Percentiles rank a stretch among this genome's conserved stretches.
phyloP scores from a whole-genome alignment of 1,140 invertebrate species.

The Calycopis cecrops region DNA sequence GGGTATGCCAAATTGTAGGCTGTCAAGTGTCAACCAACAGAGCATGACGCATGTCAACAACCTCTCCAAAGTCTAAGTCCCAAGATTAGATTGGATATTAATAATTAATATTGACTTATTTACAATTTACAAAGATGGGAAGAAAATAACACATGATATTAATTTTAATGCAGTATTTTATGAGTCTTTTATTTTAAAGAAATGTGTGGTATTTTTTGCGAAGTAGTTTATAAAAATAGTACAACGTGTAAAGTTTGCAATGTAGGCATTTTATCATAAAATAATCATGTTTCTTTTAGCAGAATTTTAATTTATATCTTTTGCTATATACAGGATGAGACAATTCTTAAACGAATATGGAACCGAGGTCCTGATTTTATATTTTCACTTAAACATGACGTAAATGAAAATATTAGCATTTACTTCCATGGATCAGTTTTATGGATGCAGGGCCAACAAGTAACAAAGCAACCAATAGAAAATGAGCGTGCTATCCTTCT shows the following conservation, averaged over 20 bases:
- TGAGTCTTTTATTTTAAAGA: not conserved
- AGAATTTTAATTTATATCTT: slow-evolving; percentile 17
- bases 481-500: slow-evolving; percentile 54
- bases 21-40: too few species aligned
- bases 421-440: slow-evolving; percentile 53
- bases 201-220: slow-evolving; percentile 63
- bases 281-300: not conserved
- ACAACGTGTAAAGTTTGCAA: slow-evolving; percentile 25
- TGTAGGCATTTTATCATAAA: slow-evolving; percentile 1
- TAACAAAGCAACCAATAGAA: slow-evolving; percentile 52
- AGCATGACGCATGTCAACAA: too few species aligned
- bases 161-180: too few species aligned
- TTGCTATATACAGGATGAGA: slow-evolving; percentile 39
- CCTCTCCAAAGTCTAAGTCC: too few species aligned
- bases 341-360: slow-evolving; percentile 43
- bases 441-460: slow-evolving; percentile 63
- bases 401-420: slow-evolving; percentile 29
- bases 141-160: too few species aligned
- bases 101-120: too few species aligned
- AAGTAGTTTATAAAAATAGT: slow-evolving; percentile 31
- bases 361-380: slow-evolving; percentile 59
- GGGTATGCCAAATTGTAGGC: too few species aligned
- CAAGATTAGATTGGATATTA: too few species aligned
- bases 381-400: slow-evolving; percentile 22
- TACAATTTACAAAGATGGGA: too few species aligned